Percentiles rank a stretch among this genome's conserved stretches.
Conservation (phyloP, 2,113 vertebrate species). For the Guaruba guarouba region DNA sequence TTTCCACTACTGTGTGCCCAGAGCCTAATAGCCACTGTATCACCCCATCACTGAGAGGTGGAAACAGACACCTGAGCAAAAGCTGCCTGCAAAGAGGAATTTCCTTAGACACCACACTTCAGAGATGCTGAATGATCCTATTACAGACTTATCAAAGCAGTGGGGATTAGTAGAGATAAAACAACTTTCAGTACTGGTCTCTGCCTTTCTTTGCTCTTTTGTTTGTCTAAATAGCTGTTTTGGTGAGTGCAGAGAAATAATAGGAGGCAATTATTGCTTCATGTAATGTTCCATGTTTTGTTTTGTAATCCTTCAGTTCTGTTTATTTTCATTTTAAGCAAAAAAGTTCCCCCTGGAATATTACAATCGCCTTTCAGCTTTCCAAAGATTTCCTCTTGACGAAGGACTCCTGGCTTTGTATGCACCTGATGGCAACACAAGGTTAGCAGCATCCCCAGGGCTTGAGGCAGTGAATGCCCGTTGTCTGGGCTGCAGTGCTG, state of each 20-base stretch:
- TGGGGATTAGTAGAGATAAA: constrained; percentile 68
- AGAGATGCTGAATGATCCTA: constrained; percentile 66
- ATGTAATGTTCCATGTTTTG: constrained; percentile 78
- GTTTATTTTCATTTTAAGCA: constrained; percentile 77
- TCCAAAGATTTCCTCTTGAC: not conserved
- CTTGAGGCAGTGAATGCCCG: not conserved
- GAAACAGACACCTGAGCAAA: not conserved
- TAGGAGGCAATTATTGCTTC: constrained; percentile 80
- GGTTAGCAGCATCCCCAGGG: constrained; percentile 34
- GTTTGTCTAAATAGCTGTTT: constrained; percentile 81
- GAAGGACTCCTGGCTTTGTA: constrained; percentile 54
- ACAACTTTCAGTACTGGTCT: constrained; percentile 64
- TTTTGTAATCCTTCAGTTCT: constrained; percentile 80
- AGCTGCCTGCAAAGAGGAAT: not conserved
- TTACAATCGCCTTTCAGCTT: constrained; percentile 74
- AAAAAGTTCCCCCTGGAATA: constrained; percentile 77
- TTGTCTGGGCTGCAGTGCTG: not conserved
- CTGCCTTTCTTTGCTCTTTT: constrained; percentile 69
- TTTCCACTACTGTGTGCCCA: fast-evolving
- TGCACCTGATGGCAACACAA: constrained; percentile 58
- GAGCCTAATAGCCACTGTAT: fast-evolving
- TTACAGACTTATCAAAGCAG: constrained; percentile 76
- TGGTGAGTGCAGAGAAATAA: constrained; percentile 77
- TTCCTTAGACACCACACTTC: not conserved
- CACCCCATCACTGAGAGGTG: not conserved